phyloP scores from a whole-genome alignment of 2,797 vertebrate species.

The Kryptolebias ocellatus region DNA sequence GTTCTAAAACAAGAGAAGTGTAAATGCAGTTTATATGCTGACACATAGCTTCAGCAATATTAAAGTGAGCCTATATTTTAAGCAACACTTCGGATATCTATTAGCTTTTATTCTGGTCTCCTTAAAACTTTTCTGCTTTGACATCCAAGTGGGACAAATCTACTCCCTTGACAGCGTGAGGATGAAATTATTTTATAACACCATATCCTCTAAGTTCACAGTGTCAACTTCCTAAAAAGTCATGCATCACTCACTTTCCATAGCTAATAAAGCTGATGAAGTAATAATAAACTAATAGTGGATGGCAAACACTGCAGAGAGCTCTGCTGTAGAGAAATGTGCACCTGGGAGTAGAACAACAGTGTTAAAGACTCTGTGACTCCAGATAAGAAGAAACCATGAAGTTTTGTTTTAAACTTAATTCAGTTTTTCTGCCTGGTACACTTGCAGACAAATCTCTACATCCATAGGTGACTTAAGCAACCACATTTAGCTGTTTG shows the following conservation, averaged over 20 bases:
- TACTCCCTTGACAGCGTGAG: conserved; percentile 42
- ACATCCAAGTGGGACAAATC: conserved; percentile 50
- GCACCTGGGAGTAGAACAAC: conserved; percentile 41
- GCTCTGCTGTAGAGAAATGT: conserved; percentile 22
- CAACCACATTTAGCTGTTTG: conserved; percentile 34
- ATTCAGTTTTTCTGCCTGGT: conserved; percentile 63
- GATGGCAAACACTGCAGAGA: conserved; percentile 19
- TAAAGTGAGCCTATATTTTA: conserved; percentile 36
- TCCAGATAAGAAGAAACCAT: conserved; percentile 38
- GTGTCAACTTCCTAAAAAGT: conserved; percentile 36
- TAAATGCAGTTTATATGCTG: conserved; percentile 33
- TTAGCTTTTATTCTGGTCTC: conserved; percentile 10
- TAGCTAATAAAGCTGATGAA: conserved; percentile 16
- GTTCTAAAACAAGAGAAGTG: conserved; percentile 16
- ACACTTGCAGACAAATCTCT: conserved; percentile 27
- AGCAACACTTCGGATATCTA: conserved; percentile 16
- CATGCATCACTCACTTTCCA: conserved; percentile 7
- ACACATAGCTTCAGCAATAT: conserved; percentile 15
- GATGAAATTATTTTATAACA: conserved; percentile 52
- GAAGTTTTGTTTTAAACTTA: conserved; percentile 34
- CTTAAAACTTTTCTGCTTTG: conserved; percentile 11
- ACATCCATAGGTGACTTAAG: conserved; percentile 47
- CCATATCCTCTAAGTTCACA: conserved; percentile 34
- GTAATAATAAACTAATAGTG: background rate
- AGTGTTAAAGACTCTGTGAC: conserved; percentile 39